These are phyloP conservation scores for Chironomus tepperi DNA, from an alignment of 1,140 invertebrate genomes.

Conservation along the genomic window DNA sequence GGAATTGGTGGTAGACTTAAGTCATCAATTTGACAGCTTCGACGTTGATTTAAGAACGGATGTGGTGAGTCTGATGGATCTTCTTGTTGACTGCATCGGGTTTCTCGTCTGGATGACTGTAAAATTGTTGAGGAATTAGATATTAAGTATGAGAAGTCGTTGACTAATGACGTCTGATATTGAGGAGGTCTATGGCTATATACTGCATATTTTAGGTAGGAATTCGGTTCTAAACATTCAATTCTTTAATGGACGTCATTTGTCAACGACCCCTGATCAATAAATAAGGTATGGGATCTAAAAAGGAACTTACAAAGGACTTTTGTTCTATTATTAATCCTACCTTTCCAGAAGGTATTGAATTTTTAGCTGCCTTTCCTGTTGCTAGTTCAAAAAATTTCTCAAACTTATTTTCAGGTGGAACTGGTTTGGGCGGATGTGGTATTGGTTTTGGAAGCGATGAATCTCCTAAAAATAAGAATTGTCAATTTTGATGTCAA, in stretches of 20 bases:
- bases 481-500: no score
- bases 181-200: no score
- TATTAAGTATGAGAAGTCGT: no score
- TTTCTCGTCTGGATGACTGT: slow-evolving; percentile 33
- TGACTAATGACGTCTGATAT: no score
- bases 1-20: slow-evolving; percentile 45
- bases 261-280: background rate
- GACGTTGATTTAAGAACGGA: slow-evolving; percentile 36
- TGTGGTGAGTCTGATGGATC: slow-evolving; percentile 33
- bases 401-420: slow-evolving; percentile 32
- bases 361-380: slow-evolving; percentile 26
- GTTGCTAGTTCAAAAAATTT: slow-evolving; percentile 28
- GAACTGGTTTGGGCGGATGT: slow-evolving; percentile 32
- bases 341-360: slow-evolving; percentile 18
- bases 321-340: no score
- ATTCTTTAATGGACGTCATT: no score
- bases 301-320: no score
- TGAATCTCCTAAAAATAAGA: slow-evolving; percentile 33
- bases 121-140: slow-evolving; percentile 28
- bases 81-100: slow-evolving; percentile 30
- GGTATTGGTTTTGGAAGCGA: slow-evolving; percentile 39
- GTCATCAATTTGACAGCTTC: slow-evolving; percentile 34
- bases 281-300: slow-evolving; percentile 25
- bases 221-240: no score
- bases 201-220: no score